Evolutionary conservation across 37 sponge, comb jelly and placozoan genomes (phyloP).

Genomic region (Axinella damicornis): DNA sequence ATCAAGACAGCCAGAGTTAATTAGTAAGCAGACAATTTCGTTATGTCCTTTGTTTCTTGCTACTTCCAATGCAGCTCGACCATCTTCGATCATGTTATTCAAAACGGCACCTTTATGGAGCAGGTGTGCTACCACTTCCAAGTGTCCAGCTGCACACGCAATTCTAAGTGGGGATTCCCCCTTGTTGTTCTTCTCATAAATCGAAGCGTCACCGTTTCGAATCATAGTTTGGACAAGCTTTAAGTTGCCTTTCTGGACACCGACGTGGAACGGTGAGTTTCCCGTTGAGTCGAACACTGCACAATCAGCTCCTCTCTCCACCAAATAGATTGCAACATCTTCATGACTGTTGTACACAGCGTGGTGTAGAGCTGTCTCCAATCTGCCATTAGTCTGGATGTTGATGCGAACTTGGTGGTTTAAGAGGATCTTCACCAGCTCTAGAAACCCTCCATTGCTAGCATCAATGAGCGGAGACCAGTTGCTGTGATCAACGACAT

Average conservation of each 20-base stretch:
- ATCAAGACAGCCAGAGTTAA: conserved; percentile 73
- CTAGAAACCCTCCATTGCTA: conserved; percentile 73
- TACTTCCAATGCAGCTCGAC: conserved; percentile 53
- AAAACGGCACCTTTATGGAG: conserved; percentile 79
- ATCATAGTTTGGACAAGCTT: conserved; percentile 65
- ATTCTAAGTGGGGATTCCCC: conserved; percentile 58
- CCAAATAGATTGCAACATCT: conserved; percentile 62
- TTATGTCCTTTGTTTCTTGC: conserved; percentile 70
- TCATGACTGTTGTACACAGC: conserved; percentile 62
- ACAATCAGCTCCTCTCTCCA: conserved; percentile 53
- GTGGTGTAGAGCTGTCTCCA: conserved; percentile 78
- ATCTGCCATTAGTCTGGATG: conserved; percentile 49
- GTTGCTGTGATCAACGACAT: conserved; percentile 65
- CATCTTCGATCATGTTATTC: conserved; percentile 74
- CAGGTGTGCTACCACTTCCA: conserved; percentile 74
- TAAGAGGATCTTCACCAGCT: conserved; percentile 77
- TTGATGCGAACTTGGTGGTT: conserved; percentile 74
- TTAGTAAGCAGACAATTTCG: conserved; percentile 70
- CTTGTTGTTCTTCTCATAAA: conserved; percentile 44
- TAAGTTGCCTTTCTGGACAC: conserved; percentile 53
- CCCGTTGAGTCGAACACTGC: conserved; percentile 36
- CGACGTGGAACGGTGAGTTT: conserved; percentile 73
- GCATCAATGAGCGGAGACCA: conserved; percentile 86
- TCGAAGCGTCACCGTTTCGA: conserved; percentile 23
- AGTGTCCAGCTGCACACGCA: conserved; percentile 64